Evolutionary conservation across 2,113 vertebrate species (phyloP), one percentile per base, ranked within the genome.

Genomic region (Neolamprologus kungweensis): DNA sequence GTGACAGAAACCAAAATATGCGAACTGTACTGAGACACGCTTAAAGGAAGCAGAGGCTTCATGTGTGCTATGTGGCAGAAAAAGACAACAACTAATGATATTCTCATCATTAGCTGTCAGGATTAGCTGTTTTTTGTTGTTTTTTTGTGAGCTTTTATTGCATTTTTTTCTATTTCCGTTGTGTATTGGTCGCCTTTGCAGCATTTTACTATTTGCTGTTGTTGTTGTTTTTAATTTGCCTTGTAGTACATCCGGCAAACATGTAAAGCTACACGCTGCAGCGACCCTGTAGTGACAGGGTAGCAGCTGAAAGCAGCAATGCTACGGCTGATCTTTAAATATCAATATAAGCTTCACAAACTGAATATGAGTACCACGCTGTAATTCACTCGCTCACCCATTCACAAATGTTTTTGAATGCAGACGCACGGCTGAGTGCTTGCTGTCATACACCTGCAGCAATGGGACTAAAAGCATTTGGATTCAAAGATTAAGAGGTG

Each of bases 401-500:
- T 47, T 75, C 23, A 8, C 23, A 75, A 19, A 75, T 31, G 42
- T 75, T 47, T 75, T 28, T 50, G 42, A 75, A 75, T 47, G 42
- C 42, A 0, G 71, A 75, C 40, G 9, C 21, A 75, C 1, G 42
- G 40, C 23, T 28, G 23, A 47, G 42, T 50, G 42, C 71, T 75
- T 75, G 42, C 23, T 50, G 23, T 50, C 31, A 31, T 28, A 75
- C 23, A 75, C 71, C 71, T 50, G 71, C 42, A 17, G 71, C 42
- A 75, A 75, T 19, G 42, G 42, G 16, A 50, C 23, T 31, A 19
- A 78, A 50, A 50, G 45, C 23, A 78, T 28, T 47, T 78, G 71
- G 17, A 78, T 78, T 78, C 71, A 78, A 78, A 31, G 71, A 50
- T 78, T 78, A 31, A 50, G 23, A 78, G 23, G 71, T 78, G 71